These are phyloP conservation scores for Streptopelia turtur DNA, from an alignment of 2,797 vertebrate species.

Conservation along the genomic window DNA sequence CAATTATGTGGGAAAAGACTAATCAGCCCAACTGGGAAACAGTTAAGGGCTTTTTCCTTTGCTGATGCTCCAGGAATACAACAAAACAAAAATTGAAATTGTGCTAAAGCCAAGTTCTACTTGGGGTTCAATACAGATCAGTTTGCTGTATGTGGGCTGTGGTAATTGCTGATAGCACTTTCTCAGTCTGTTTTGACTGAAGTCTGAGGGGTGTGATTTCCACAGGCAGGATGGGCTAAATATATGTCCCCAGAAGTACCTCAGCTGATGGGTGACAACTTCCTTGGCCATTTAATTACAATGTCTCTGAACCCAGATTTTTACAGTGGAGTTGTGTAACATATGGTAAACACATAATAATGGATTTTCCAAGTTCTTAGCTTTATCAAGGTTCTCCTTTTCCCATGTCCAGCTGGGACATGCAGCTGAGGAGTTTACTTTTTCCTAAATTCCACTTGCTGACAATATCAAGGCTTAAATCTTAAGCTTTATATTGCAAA, in stretches of 20 bases:
- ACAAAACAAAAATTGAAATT: background rate
- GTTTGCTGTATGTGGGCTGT: background rate
- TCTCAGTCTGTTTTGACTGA: background rate
- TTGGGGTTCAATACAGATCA: background rate
- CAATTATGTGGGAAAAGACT: background rate
- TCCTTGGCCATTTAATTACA: background rate
- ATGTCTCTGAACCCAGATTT: background rate
- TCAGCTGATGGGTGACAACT: background rate
- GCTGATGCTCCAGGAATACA: background rate
- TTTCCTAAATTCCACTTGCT: background rate
- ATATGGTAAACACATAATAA: background rate
- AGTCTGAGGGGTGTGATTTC: background rate
- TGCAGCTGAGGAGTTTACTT: background rate
- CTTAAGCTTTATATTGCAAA: background rate
- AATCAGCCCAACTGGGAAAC: background rate
- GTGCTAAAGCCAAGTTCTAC: background rate
- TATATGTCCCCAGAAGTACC: background rate
- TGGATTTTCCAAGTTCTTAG: background rate
- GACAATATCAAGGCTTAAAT: background rate
- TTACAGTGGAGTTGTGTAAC: fast-evolving
- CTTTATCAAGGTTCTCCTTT: background rate
- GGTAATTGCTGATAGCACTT: background rate
- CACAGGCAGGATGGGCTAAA: background rate
- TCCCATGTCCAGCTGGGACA: background rate
- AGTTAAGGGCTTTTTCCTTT: background rate